Evolutionary conservation across 2,797 vertebrate genomes (phyloP).

Genomic region (Crenuchus spilurus): DNA sequence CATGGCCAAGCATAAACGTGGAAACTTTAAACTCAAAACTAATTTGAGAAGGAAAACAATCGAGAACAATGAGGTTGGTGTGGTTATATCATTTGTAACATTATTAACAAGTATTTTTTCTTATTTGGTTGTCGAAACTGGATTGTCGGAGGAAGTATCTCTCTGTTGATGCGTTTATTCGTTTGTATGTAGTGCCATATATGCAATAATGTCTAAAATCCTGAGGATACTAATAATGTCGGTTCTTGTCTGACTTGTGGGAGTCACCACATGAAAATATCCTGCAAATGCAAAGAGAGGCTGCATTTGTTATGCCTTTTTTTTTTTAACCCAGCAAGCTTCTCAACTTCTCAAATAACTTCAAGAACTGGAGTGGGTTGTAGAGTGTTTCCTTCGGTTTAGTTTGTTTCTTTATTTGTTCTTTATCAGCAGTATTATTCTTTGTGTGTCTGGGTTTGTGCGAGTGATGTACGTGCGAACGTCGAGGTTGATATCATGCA

Average conservation of each 20-base stretch:
- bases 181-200: constrained; percentile 48
- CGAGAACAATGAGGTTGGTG: constrained; percentile 6
- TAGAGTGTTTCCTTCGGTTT: constrained; percentile 41
- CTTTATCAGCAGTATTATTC: constrained; percentile 56
- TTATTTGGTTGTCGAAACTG: constrained; percentile 44
- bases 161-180: constrained; percentile 35
- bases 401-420: constrained; percentile 24
- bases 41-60: constrained; percentile 16
- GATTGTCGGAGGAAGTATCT: constrained; percentile 36
- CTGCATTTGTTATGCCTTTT: background rate
- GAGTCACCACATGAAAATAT: constrained; percentile 40
- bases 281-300: constrained; percentile 12
- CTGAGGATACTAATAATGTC: constrained; percentile 24
- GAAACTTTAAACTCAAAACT: constrained; percentile 1
- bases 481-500: constrained; percentile 29
- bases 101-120: constrained; percentile 35
- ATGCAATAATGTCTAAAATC: constrained; percentile 36
- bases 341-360: constrained; percentile 21
- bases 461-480: too few relatives aligned
- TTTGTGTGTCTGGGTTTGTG: constrained; percentile 15
- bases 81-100: constrained; percentile 20
- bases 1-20: constrained; percentile 17
- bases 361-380: constrained; percentile 48
- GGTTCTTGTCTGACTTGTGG: constrained; percentile 4
- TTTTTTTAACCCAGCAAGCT: constrained; percentile 14